Evolutionary conservation across 2,113 vertebrate genomes (phyloP).

Genomic region (Atlantisia rogersi): DNA sequence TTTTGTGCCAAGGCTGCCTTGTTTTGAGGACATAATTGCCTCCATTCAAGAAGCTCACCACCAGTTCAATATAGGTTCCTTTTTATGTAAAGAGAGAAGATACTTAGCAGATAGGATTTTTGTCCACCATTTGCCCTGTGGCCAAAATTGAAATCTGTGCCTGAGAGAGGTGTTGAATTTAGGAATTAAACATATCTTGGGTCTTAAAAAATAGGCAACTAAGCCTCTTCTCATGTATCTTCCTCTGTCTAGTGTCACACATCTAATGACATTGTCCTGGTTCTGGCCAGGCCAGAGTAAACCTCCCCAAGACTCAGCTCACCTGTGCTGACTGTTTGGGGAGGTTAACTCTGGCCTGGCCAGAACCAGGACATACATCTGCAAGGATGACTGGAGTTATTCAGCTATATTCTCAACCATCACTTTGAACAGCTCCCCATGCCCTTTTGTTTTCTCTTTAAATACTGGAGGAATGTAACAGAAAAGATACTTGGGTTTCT

Average conservation of each 20-base stretch:
- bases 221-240: neutral
- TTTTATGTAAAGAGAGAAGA: neutral
- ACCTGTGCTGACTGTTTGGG: no score
- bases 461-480: neutral
- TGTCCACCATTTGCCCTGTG: accelerated
- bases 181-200: neutral
- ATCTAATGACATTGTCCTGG: neutral
- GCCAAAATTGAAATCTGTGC: neutral
- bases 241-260: neutral
- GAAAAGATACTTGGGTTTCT: neutral
- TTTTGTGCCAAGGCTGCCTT: neutral
- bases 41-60: neutral
- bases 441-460: neutral
- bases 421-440: neutral
- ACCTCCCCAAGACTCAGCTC: no score
- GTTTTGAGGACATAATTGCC: neutral
- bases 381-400: neutral
- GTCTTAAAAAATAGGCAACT: accelerated
- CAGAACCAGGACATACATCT: no score
- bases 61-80: neutral
- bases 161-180: neutral
- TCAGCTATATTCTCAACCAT: neutral
- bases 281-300: no score
- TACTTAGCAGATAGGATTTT: neutral
- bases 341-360: no score